Evolutionary conservation across 2,113 vertebrate genomes (phyloP).

Genomic region (Ictidomys tridecemlineatus): DNA sequence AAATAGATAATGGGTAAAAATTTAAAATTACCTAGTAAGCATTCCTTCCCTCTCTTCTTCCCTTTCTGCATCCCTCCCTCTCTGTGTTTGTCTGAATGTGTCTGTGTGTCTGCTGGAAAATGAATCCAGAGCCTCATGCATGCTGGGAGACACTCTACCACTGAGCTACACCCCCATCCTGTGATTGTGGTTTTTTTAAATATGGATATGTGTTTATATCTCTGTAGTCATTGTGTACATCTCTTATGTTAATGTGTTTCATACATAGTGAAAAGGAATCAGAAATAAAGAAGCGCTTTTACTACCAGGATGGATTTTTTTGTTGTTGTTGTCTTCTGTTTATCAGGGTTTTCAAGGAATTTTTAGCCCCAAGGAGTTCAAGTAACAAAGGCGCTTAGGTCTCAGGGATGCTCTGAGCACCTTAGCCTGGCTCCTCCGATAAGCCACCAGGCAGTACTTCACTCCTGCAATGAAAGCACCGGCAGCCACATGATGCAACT

Average conservation of each 20-base stretch:
- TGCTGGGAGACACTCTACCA: not conserved
- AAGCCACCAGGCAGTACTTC: fast-evolving
- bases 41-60: not conserved
- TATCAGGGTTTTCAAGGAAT: not conserved
- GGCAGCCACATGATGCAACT: fast-evolving
- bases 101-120: not conserved
- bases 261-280: not conserved
- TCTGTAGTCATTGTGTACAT: not conserved
- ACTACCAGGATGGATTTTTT: not conserved
- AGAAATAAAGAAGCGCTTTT: not conserved
- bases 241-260: not conserved
- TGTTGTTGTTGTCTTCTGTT: not conserved
- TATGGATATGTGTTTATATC: fast-evolving
- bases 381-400: not conserved
- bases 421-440: not conserved
- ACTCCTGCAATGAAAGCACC: fast-evolving
- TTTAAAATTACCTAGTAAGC: not conserved
- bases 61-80: not conserved
- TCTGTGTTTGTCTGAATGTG: not conserved
- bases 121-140: not conserved
- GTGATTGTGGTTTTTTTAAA: not conserved
- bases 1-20: not conserved
- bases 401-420: fast-evolving
- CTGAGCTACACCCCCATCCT: not conserved
- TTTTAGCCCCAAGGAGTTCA: not conserved